These are phyloP conservation scores for Bujurquina vittata DNA, from an alignment of 2,113 vertebrate genomes.

Conservation along the genomic window DNA sequence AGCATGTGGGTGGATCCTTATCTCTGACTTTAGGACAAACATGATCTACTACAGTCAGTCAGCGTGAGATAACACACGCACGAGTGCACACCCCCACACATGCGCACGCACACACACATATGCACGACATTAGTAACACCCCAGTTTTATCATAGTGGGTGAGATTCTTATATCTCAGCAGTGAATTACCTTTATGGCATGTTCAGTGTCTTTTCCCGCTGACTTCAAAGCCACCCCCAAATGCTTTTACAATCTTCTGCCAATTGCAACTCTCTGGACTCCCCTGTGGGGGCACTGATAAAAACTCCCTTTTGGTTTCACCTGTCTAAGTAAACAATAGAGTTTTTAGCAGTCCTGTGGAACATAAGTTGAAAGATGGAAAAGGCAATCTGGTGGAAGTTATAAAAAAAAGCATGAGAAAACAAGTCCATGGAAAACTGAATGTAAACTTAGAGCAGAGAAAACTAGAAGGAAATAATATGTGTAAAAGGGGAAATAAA, in stretches of 20 bases:
- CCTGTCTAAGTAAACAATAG: conserved; percentile 62
- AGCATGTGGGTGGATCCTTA: conserved; percentile 69
- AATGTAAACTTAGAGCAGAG: background rate
- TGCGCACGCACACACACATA: background rate
- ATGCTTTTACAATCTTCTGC: conserved; percentile 55
- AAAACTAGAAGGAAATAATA: background rate
- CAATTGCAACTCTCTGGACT: conserved; percentile 62
- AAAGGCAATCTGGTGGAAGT: conserved; percentile 45
- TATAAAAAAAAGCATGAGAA: conserved; percentile 13
- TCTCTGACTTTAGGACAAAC: conserved; percentile 68
- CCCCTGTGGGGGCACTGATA: conserved; percentile 50
- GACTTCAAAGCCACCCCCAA: conserved; percentile 62
- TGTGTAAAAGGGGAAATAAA: background rate
- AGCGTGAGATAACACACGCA: conserved; percentile 34
- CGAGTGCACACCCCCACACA: background rate
- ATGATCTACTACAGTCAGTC: conserved; percentile 66
- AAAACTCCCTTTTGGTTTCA: conserved; percentile 54
- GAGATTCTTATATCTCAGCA: conserved; percentile 7
- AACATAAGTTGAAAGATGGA: conserved; percentile 47
- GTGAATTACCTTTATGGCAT: background rate
- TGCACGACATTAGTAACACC: background rate
- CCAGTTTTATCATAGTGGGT: background rate
- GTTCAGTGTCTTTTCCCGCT: conserved; percentile 12
- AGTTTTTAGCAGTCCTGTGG: conserved; percentile 47
- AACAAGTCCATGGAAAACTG: background rate